Conservation (phyloP, 1,140 invertebrate species). For the Cyclina sinensis region DNA sequence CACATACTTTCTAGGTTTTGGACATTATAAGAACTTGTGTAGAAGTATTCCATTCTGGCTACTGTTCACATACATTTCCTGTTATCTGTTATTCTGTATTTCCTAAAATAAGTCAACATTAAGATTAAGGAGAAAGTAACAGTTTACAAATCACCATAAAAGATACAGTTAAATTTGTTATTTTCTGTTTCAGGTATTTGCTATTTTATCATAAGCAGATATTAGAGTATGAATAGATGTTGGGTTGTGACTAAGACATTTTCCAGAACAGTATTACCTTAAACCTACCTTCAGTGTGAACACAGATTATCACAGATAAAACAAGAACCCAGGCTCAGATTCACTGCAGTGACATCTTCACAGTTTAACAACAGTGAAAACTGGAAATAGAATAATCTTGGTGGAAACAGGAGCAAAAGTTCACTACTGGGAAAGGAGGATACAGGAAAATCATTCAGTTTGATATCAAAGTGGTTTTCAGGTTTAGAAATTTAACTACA, state of each 20-base stretch:
- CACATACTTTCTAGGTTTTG: too few species aligned
- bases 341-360: too few species aligned
- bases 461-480: too few species aligned
- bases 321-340: neutral
- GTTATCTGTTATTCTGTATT: too few species aligned
- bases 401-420: neutral
- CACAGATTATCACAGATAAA: neutral
- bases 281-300: neutral
- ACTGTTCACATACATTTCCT: too few species aligned
- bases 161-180: too few species aligned
- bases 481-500: too few species aligned
- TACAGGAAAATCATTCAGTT: neutral
- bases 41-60: too few species aligned
- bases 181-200: conserved; percentile 91
- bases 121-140: too few species aligned
- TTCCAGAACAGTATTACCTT: neutral
- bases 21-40: too few species aligned
- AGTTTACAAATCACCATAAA: too few species aligned
- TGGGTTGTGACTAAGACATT: conserved; percentile 15
- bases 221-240: conserved; percentile 91
- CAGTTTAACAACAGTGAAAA: neutral
- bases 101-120: too few species aligned
- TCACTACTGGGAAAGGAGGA: neutral
- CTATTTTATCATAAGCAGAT: conserved; percentile 97
- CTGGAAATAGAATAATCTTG: neutral